Evolutionary conservation across 2,888 invertebrate species (phyloP), one percentile per base, ranked within the genome.

Genomic region (Drosophila trichaetosa): DNA sequence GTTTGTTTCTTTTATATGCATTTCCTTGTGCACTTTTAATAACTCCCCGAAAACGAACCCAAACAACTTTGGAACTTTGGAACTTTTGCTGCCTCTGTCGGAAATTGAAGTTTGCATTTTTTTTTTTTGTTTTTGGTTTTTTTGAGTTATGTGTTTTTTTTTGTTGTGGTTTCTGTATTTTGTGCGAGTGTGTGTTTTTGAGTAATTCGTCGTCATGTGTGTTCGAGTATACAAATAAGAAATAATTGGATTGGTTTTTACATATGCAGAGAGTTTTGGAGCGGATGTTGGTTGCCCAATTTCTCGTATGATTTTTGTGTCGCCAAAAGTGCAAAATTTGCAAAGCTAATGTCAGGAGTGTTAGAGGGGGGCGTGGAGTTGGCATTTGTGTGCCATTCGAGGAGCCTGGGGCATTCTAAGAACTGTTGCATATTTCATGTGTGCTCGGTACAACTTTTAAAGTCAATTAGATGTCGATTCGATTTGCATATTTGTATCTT

Each of bases 221-320:
- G 16, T 46, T 46, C 27, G 52, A 34, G 42, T 57, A 38, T 24
- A 52, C 40, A 57, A 64, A 75, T 72, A 56, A 46, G 27, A 57
- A 58, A 67, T 68, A 67, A 79, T 69, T 71, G 58, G 34, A 60
- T 65, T 69, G 56, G 38, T 10, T 53, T 53, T 51, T 52, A n/a
- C 49, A 46, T 40, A 57, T 66, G 42, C 36, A 38, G 40, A 58
- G 40, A 49, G 38, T 60, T 59, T 81, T 77, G 76, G 71, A 80
- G 63, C 85, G 85, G 85, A 88, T 85, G 88, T 87, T 56, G 73
- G 69, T 81, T 74, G 71, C 82, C 84, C 84, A 87, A 83, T 86
- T 46, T 82, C 72, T 64, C 57, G 64, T 80, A 69, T 71, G 77
- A 11, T 33, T 33, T 33, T 33, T 33, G 33, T 33, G 83, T 85